Evolutionary conservation across 2,113 vertebrate species (phyloP).

Genomic region (Mormyrus iriodes): DNA sequence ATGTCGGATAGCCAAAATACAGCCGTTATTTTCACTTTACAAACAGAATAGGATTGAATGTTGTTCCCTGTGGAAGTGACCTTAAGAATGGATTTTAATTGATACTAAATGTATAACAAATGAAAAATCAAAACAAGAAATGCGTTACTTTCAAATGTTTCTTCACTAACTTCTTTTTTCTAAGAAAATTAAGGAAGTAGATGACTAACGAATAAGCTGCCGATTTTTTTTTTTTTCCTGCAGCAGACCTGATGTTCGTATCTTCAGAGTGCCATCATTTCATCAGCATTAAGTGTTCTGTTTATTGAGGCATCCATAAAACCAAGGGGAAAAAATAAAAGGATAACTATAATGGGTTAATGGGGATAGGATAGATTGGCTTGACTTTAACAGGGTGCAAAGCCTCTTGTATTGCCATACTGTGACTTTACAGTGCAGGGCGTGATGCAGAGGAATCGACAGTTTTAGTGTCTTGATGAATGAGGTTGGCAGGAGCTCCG

Average conservation of each 20-base stretch:
- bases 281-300: constrained; percentile 21
- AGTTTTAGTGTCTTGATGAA: constrained; percentile 35
- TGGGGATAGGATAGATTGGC: constrained; percentile 21
- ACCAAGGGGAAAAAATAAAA: constrained; percentile 14
- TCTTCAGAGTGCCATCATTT: constrained; percentile 24
- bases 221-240: background rate
- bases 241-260: constrained; percentile 22
- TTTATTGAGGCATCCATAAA: constrained; percentile 37
- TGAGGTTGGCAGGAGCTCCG: constrained; percentile 20
- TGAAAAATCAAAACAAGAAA: background rate
- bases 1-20: background rate
- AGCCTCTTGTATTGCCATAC: constrained; percentile 21
- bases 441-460: constrained; percentile 17
- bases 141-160: background rate
- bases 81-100: background rate
- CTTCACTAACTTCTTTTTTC: background rate
- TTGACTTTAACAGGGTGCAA: constrained; percentile 18
- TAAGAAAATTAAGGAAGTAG: background rate
- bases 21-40: background rate
- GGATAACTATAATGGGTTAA: constrained; percentile 17
- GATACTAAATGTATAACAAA: background rate
- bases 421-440: constrained; percentile 16
- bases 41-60: background rate
- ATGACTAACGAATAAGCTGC: background rate
- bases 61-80: background rate